Evolutionary conservation across 2,888 invertebrate species (phyloP).

Genomic region (Drosophila sordidapex): DNA sequence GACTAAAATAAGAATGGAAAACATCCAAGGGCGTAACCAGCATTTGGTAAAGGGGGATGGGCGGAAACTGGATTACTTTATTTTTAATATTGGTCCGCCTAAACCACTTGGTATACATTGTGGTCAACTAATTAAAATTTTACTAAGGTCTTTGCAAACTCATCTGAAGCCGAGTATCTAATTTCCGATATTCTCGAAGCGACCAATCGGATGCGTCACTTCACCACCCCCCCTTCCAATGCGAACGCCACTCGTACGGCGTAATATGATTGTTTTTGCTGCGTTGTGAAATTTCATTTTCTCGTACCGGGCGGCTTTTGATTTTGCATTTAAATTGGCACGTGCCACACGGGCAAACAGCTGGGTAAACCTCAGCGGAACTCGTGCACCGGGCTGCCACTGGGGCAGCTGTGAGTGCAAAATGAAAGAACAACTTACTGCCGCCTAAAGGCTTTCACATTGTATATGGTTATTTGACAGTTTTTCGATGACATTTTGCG

Average conservation of each 20-base stretch:
- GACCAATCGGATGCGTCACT: background rate
- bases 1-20: conserved; percentile 30
- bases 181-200: background rate
- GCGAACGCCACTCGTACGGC: background rate
- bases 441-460: conserved; percentile 47
- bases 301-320: conserved; percentile 58
- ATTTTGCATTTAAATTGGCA: conserved; percentile 80
- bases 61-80: background rate
- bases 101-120: background rate
- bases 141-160: background rate
- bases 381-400: conserved; percentile 6
- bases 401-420: conserved; percentile 26
- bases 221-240: background rate
- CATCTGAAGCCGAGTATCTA: background rate
- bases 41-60: background rate
- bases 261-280: conserved; percentile 66
- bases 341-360: conserved; percentile 73
- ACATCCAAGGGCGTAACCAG: conserved; percentile 6
- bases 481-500: conserved; percentile 36
- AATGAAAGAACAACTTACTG: conserved; percentile 56
- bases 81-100: background rate
- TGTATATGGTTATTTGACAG: conserved; percentile 50
- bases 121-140: background rate
- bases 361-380: conserved; percentile 52
- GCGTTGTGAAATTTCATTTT: conserved; percentile 74